Evolutionary conservation across 2,113 vertebrate genomes (phyloP), one percentile per base, ranked within the genome.

Genomic region (Scytalopus superciliaris): DNA sequence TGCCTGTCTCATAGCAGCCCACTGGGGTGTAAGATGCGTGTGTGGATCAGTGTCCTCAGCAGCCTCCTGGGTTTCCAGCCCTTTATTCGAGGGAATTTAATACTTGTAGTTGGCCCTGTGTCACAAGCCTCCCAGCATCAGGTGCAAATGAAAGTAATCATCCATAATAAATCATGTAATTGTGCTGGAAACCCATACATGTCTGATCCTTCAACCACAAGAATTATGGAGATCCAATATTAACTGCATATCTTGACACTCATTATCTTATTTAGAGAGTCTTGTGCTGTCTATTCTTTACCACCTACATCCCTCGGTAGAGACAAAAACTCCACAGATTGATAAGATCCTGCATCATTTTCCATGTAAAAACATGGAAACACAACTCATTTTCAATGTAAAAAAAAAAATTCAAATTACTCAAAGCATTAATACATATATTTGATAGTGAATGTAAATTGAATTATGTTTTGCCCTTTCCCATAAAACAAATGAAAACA

Each of bases 381-480:
- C 19, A 4, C 30, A 90, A 86, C 28, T 67, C 1, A n/a, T 33
- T 89, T 89, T 64, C 33, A 67, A 72, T 1, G 21, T 21, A 12
- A 72, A n/a, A 73, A 73, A 70, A 50, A 66, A 33, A 0, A 52
- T 1, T 66, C 25, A 62, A 84, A 47, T 60, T 68, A 80, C 69
- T 56, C 44, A 60, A 81, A 87, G 47, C 12, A 69, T 85, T 67
- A 88, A 56, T 67, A 84, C 5, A 0, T 25, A 44, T 70, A 82
- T 77, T 95, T 96, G 93, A 89, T 95, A 97, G 68, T 75, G 82
- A 96, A 91, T 78, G 53, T 75, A 97, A 97, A 97, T 76, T 93
- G 73, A 97, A 97, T 96, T 95, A 95, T 6, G 9, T 12, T 84
- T 75, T 95, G 90, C 68, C 91, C 96, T 97, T 96, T 97, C 44